Percentiles rank a stretch among this genome's conserved stretches.
Conservation (phyloP, 53 echinoderm and acorn worm genomes). For the Crossaster papposus region DNA sequence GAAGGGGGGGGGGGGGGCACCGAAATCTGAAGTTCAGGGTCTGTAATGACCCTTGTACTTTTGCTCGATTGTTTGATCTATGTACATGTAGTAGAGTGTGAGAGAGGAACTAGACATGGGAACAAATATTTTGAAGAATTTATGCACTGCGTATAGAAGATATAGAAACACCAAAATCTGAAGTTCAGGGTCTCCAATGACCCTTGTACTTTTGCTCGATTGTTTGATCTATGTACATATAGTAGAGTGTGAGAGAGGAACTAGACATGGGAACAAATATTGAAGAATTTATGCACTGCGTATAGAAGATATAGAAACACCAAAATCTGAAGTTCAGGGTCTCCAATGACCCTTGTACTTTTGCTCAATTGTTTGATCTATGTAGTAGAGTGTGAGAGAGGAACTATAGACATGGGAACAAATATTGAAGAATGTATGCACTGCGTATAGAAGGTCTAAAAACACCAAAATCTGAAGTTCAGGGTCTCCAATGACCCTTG, state of each 20-base stretch:
- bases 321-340: slow-evolving; percentile 35
- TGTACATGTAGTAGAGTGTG: no score
- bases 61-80: slow-evolving; percentile 4
- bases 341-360: slow-evolving; percentile 34
- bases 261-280: not conserved
- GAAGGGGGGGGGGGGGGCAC: not conserved
- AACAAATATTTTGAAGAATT: not conserved
- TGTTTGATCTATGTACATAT: not conserved
- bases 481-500: slow-evolving; percentile 28
- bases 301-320: not conserved
- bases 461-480: slow-evolving; percentile 10
- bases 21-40: slow-evolving; percentile 35
- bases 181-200: slow-evolving; percentile 35
- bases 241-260: not conserved
- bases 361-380: slow-evolving; percentile 2
- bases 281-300: not conserved
- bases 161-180: not conserved
- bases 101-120: not conserved
- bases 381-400: no score
- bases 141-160: not conserved
- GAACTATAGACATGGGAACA: not conserved
- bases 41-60: slow-evolving; percentile 32
- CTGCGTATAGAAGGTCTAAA: not conserved
- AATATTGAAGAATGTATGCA: not conserved
- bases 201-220: slow-evolving; percentile 35